A percentile compares a stretch with the other conserved stretches of the same genome.
Evolutionary conservation across 2,888 invertebrate species (phyloP).

Genomic region (Sericinus montela): DNA sequence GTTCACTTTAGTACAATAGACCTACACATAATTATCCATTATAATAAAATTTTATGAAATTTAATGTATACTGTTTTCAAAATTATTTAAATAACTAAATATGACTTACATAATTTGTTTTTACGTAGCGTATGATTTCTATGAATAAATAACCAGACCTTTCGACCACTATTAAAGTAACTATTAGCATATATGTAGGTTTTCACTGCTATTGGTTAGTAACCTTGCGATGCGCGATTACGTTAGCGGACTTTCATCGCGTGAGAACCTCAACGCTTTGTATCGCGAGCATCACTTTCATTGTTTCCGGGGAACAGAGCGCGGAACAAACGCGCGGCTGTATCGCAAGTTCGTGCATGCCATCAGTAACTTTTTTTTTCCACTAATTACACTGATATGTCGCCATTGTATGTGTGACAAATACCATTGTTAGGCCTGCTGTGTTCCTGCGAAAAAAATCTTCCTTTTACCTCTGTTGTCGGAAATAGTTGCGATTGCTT

Average conservation of each 20-base stretch:
- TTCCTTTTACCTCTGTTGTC: not conserved
- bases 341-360: constrained; percentile 6
- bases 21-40: no score
- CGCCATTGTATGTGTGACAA: constrained; percentile 6
- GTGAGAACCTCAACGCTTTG: constrained; percentile 61
- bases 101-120: no score
- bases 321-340: constrained; percentile 24
- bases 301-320: constrained; percentile 48
- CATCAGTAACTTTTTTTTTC: constrained; percentile 13
- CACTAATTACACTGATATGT: constrained; percentile 14
- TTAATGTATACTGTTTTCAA: no score
- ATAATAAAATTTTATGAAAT: no score
- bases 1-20: no score
- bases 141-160: no score
- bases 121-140: no score
- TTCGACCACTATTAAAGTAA: no score
- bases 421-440: constrained; percentile 5
- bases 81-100: no score
- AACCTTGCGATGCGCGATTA: constrained; percentile 39
- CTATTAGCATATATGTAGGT: not conserved
- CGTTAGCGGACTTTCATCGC: constrained; percentile 65
- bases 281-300: constrained; percentile 61
- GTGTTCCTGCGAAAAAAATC: not conserved
- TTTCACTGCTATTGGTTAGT: constrained; percentile 22
- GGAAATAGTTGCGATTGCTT: no score